These are phyloP conservation scores for Mungos mungo DNA, from an alignment of 2,113 vertebrate genomes.

Conservation along the genomic window DNA sequence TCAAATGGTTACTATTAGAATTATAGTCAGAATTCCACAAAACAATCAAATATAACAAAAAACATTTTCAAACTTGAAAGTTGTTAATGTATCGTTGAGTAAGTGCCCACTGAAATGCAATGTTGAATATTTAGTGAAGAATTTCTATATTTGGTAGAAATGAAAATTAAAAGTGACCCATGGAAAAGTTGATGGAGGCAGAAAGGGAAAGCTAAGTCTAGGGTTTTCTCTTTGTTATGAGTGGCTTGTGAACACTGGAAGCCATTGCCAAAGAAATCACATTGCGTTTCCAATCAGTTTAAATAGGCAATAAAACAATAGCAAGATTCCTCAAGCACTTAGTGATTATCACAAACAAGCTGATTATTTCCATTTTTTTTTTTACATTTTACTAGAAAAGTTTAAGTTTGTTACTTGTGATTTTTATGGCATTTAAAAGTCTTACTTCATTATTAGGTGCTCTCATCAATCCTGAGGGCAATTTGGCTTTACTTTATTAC, in stretches of 20 bases:
- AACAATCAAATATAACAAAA: background rate
- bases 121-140: background rate
- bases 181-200: background rate
- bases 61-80: background rate
- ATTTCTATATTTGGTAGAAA: background rate
- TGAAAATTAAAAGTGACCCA: background rate
- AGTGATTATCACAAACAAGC: background rate
- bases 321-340: background rate
- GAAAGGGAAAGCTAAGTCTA: background rate
- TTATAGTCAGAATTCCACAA: background rate
- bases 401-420: background rate
- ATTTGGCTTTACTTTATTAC: slow-evolving; percentile 58
- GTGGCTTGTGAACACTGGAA: background rate
- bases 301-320: background rate
- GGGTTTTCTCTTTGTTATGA: background rate
- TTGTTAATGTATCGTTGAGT: background rate
- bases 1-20: background rate
- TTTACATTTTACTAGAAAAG: background rate
- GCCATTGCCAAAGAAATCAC: background rate
- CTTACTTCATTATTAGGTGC: slow-evolving; percentile 52
- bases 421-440: background rate
- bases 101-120: background rate
- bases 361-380: slow-evolving; percentile 20
- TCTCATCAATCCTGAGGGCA: slow-evolving; percentile 41
- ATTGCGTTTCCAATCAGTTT: background rate